phyloP scores from a whole-genome alignment of 2,888 invertebrate species.

The Oxytorus armatus region DNA sequence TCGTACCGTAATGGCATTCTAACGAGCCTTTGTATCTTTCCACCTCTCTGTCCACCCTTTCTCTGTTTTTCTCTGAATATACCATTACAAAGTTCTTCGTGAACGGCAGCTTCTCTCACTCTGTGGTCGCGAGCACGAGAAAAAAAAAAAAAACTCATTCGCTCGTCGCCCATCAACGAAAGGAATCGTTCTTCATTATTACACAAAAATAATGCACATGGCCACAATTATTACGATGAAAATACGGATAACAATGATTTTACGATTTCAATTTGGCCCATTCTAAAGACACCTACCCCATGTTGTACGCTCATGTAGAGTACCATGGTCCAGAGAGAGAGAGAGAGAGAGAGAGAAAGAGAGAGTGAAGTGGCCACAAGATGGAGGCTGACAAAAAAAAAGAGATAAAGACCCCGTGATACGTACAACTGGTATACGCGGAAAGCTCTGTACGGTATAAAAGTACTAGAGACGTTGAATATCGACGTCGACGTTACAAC shows the following conservation, averaged over 20 bases:
- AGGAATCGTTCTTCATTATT: background rate
- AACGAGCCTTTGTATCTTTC: conserved; percentile 72
- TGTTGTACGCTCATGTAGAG: background rate
- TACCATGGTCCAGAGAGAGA: conserved; percentile 10
- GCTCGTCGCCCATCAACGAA: background rate
- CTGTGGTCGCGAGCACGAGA: conserved; percentile 13
- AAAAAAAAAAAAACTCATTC: conserved; percentile 18
- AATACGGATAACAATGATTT: conserved; percentile 32
- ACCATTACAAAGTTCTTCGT: conserved; percentile 23
- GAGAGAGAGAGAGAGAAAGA: conserved; percentile 19
- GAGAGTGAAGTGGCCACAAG: conserved; percentile 44
- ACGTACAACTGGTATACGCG: background rate
- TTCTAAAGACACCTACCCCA: background rate
- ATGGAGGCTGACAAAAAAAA: conserved; percentile 25
- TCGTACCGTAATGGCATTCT: conserved; percentile 71
- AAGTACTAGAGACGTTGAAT: conserved; percentile 43
- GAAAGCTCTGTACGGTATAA: background rate
- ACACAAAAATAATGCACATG: conserved; percentile 15
- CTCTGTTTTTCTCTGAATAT: conserved; percentile 25
- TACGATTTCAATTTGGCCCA: conserved; percentile 35
- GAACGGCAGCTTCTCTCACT: background rate
- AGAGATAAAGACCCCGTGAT: conserved; percentile 9
- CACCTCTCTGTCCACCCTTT: conserved; percentile 30
- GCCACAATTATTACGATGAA: conserved; percentile 10
- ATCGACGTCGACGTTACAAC: conserved; percentile 25